These are phyloP conservation scores for Synchiropus splendidus DNA, from an alignment of 2,113 vertebrate genomes.

Conservation along the genomic window DNA sequence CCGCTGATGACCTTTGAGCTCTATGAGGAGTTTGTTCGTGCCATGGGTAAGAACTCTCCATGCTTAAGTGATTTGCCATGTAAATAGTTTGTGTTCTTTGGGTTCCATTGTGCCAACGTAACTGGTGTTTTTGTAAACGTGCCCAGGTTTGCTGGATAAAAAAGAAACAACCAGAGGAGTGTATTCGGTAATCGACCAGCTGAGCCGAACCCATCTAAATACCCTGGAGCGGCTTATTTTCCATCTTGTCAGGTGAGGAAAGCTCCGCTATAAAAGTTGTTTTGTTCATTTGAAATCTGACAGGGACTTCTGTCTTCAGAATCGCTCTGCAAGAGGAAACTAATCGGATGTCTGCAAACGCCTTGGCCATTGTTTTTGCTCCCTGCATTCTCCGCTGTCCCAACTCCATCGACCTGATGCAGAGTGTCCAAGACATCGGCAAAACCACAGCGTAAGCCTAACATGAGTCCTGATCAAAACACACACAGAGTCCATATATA, in stretches of 20 bases:
- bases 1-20: constrained; percentile 98
- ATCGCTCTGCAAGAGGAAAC: constrained; percentile 91
- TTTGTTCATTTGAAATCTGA: constrained; percentile 1
- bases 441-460: constrained; percentile 91
- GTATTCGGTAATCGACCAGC: constrained; percentile 91
- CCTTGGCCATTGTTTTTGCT: constrained; percentile 94
- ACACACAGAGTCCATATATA: too few species aligned
- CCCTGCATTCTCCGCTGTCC: constrained; percentile 96
- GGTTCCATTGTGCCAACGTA: too few species aligned
- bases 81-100: too few species aligned
- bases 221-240: constrained; percentile 94
- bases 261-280: background rate
- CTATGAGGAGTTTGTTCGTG: constrained; percentile 91
- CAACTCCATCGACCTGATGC: constrained; percentile 85
- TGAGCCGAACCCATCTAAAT: constrained; percentile 88
- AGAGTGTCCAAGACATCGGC: constrained; percentile 93
- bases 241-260: constrained; percentile 86
- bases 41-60: constrained; percentile 75
- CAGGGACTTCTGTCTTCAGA: constrained; percentile 53
- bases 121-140: constrained; percentile 8
- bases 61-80: background rate
- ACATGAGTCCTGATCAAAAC: background rate
- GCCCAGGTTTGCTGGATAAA: constrained; percentile 83
- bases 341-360: constrained; percentile 96
- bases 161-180: constrained; percentile 85